Conservation (phyloP, 2,797 vertebrate genomes). For the Epinephelus coioides region DNA sequence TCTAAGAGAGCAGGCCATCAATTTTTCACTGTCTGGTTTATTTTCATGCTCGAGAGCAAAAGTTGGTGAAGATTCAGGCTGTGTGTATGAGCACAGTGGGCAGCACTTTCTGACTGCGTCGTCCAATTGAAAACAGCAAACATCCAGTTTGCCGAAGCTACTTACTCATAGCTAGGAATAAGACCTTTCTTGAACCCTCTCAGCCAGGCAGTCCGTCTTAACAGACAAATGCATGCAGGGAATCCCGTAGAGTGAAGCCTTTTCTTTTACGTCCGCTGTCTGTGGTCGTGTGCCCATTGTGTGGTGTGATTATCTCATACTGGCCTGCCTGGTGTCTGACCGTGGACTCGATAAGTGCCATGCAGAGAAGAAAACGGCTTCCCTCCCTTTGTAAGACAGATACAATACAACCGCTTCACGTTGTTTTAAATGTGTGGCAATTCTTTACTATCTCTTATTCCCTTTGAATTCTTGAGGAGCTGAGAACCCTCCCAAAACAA, state of each 20-base stretch:
- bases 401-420: conserved; percentile 68
- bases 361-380: conserved; percentile 67
- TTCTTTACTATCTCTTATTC: conserved; percentile 48
- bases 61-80: conserved; percentile 27
- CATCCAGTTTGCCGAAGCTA: conserved; percentile 44
- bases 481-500: conserved; percentile 41
- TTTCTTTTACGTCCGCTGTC: conserved; percentile 62
- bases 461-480: conserved; percentile 59
- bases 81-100: conserved; percentile 26
- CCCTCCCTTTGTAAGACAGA: conserved; percentile 55
- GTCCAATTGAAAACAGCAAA: conserved; percentile 62
- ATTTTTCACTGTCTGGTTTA: conserved; percentile 32
- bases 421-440: conserved; percentile 60
- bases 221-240: conserved; percentile 63
- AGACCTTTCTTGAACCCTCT: conserved; percentile 62
- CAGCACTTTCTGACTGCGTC: conserved; percentile 36
- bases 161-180: conserved; percentile 41
- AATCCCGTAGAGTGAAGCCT: conserved; percentile 63
- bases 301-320: conserved; percentile 75
- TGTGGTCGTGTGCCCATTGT: conserved; percentile 75
- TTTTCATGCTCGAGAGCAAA: conserved; percentile 47
- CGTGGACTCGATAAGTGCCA: conserved; percentile 74
- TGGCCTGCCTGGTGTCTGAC: conserved; percentile 70
- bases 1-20: conserved; percentile 23
- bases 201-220: conserved; percentile 43